These are phyloP conservation scores for Amphibalanus amphitrite DNA, from an alignment of 1,140 invertebrate species.

Conservation along the genomic window DNA sequence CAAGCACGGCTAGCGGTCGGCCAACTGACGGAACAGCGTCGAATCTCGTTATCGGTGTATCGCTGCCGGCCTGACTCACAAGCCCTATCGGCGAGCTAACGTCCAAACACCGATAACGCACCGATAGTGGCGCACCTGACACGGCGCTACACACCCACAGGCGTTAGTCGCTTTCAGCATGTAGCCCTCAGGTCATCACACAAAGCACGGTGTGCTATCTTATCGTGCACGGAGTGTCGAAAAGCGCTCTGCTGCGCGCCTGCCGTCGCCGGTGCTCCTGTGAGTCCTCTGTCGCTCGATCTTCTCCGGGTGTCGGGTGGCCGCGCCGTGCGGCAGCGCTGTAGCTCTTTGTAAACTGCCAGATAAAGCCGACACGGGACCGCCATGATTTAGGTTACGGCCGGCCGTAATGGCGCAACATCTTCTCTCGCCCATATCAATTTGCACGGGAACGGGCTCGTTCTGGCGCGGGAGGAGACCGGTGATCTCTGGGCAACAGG, in stretches of 20 bases:
- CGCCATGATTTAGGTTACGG: background rate
- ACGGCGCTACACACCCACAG: too few relatives aligned
- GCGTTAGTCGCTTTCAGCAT: background rate
- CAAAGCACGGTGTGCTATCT: background rate
- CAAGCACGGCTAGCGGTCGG: too few relatives aligned
- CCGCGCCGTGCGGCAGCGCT: background rate
- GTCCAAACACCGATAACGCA: background rate
- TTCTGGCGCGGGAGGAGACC: too few relatives aligned
- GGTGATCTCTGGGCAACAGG: background rate
- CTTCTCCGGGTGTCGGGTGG: background rate
- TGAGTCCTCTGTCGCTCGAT: too few relatives aligned
- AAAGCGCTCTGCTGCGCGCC: too few relatives aligned
- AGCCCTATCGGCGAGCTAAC: background rate
- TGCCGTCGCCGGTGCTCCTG: too few relatives aligned
- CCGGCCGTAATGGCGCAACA: background rate
- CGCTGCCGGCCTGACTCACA: background rate
- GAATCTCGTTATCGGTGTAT: background rate
- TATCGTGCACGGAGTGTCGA: background rate
- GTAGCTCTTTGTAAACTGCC: background rate
- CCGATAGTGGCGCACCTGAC: background rate
- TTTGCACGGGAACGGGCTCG: background rate
- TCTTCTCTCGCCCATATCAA: background rate
- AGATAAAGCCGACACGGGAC: background rate
- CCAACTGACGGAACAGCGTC: background rate
- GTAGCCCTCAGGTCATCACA: background rate